These are phyloP conservation scores for Cyclina sinensis DNA, from an alignment of 1,140 invertebrate species.

Conservation along the genomic window DNA sequence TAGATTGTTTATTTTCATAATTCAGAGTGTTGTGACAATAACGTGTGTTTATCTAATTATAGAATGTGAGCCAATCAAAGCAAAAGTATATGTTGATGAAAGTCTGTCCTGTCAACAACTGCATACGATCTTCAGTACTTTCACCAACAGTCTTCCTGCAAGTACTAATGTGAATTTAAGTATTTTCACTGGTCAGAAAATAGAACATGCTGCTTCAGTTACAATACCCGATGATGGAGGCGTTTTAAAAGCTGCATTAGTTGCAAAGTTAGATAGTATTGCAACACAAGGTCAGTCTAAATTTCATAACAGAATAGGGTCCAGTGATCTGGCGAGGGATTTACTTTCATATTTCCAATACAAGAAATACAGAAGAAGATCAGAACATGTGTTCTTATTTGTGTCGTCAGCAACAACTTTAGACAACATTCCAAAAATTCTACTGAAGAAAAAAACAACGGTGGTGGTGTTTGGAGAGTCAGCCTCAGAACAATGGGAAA, in stretches of 20 bases:
- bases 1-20: too few relatives aligned
- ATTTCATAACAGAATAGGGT: too few relatives aligned
- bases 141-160: background rate
- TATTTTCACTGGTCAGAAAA: background rate
- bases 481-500: background rate
- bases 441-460: background rate
- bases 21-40: too few relatives aligned
- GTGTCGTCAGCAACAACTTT: background rate
- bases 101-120: background rate
- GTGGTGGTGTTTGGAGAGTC: background rate
- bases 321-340: background rate
- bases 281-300: too few relatives aligned
- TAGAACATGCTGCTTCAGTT: background rate
- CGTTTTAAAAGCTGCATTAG: too few relatives aligned
- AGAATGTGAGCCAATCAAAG: too few relatives aligned
- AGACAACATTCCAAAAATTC: background rate
- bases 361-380: background rate
- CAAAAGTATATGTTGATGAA: too few relatives aligned
- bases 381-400: background rate
- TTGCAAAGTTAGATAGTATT: too few relatives aligned
- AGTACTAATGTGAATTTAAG: background rate
- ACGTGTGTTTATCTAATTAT: too few relatives aligned
- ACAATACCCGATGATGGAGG: background rate
- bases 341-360: background rate
- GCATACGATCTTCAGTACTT: background rate